Percentiles rank a stretch among this genome's conserved stretches.
phyloP scores from a whole-genome alignment of 1,140 invertebrate species.

The Argopecten irradians region DNA sequence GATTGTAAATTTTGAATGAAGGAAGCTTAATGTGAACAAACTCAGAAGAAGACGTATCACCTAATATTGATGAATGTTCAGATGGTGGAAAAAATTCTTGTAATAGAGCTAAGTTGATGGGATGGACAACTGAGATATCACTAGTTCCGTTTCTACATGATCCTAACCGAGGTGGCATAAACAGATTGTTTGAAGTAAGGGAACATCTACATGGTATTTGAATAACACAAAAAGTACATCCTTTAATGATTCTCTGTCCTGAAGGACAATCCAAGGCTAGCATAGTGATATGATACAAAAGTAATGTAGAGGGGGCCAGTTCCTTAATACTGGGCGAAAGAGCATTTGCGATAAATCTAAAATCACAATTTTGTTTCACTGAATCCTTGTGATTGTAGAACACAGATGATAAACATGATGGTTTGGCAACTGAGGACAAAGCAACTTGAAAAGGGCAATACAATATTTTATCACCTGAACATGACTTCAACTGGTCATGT shows the following conservation, averaged over 20 bases:
- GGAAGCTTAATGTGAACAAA: background rate
- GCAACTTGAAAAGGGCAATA: background rate
- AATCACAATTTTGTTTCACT: background rate
- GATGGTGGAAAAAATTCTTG: conserved; percentile 24
- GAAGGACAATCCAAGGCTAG: background rate
- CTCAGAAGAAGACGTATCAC: background rate
- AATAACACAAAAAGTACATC: background rate
- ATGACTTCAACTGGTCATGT: background rate
- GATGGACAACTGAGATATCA: background rate
- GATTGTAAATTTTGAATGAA: conserved; percentile 19
- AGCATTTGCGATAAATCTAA: background rate
- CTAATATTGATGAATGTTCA: background rate
- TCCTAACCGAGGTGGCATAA: conserved; percentile 5
- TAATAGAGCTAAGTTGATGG: conserved; percentile 27
- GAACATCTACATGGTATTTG: conserved; percentile 15
- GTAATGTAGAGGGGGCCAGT: background rate
- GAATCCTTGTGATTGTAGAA: background rate
- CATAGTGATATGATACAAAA: background rate
- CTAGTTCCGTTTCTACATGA: conserved; percentile 27
- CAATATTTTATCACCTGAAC: background rate
- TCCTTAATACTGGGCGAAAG: background rate
- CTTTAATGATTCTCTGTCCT: background rate
- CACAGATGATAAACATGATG: background rate
- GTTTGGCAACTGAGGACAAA: background rate
- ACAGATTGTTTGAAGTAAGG: background rate